Conservation (phyloP, 2,113 vertebrate genomes). For the Neofelis nebulosa region DNA sequence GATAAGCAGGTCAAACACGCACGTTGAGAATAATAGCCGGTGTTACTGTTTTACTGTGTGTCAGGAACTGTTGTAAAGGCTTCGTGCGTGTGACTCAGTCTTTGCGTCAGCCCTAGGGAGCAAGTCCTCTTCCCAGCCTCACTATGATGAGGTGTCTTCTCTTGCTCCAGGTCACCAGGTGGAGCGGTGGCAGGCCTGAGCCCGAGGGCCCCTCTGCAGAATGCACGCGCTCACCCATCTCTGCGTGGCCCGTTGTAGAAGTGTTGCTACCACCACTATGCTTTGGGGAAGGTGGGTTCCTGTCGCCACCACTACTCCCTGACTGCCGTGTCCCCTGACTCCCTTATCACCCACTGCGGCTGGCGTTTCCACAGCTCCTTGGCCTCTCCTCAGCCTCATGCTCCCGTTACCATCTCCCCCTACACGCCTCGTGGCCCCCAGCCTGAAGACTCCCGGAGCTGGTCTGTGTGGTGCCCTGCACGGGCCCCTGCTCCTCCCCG, state of each 20-base stretch:
- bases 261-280: not conserved
- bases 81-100: not conserved
- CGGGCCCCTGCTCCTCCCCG: not conserved
- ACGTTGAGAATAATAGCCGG: not conserved
- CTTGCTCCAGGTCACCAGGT: not conserved
- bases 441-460: not conserved
- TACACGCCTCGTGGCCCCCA: not conserved
- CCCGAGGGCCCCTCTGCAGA: not conserved
- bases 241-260: not conserved
- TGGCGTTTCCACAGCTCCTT: not conserved
- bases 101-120: not conserved
- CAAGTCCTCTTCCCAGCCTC: not conserved
- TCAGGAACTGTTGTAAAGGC: not conserved
- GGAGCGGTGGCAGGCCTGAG: not conserved
- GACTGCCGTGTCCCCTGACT: not conserved
- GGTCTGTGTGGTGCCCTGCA: no score
- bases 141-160: not conserved
- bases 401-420: not conserved
- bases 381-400: not conserved
- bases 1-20: not conserved
- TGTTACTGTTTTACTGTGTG: rapidly evolving
- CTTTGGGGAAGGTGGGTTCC: not conserved
- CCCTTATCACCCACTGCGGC: not conserved
- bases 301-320: not conserved
- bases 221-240: not conserved